A percentile compares a stretch with the other conserved stretches of the same genome.
Evolutionary conservation across 2,797 vertebrate genomes (phyloP).

Genomic region (Rhincodon typus): DNA sequence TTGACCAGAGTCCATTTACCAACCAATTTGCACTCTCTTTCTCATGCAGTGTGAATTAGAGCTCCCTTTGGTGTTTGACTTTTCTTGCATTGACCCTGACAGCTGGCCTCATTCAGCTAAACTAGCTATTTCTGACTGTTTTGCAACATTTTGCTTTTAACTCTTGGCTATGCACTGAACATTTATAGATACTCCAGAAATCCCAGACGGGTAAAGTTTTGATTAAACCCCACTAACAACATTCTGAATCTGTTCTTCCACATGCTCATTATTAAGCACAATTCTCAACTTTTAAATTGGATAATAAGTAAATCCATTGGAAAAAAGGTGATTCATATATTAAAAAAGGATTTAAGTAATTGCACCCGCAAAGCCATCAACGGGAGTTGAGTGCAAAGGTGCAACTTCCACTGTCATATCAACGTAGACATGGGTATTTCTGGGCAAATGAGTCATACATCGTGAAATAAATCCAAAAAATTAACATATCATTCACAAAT

Average conservation of each 20-base stretch:
- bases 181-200: not conserved
- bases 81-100: too few species aligned
- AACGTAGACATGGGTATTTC: too few species aligned
- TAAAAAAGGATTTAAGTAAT: not conserved
- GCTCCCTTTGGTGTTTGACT: too few species aligned
- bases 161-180: not conserved
- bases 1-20: too few species aligned
- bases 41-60: too few species aligned
- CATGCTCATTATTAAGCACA: too few species aligned
- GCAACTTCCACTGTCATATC: too few species aligned
- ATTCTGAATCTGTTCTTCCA: not conserved
- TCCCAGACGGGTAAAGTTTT: not conserved
- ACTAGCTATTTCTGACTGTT: not conserved
- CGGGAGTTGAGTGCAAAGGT: not conserved
- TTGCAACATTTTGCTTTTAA: not conserved
- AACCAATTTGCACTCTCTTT: too few species aligned
- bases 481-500: not conserved
- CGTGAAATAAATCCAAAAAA: not conserved
- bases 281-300: not conserved
- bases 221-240: not conserved
- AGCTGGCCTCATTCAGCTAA: too few species aligned
- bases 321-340: not conserved
- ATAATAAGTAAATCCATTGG: not conserved
- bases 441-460: not conserved
- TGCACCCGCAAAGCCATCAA: not conserved